Conservation (phyloP, 2,113 vertebrate species). For the Orcinus orca region DNA sequence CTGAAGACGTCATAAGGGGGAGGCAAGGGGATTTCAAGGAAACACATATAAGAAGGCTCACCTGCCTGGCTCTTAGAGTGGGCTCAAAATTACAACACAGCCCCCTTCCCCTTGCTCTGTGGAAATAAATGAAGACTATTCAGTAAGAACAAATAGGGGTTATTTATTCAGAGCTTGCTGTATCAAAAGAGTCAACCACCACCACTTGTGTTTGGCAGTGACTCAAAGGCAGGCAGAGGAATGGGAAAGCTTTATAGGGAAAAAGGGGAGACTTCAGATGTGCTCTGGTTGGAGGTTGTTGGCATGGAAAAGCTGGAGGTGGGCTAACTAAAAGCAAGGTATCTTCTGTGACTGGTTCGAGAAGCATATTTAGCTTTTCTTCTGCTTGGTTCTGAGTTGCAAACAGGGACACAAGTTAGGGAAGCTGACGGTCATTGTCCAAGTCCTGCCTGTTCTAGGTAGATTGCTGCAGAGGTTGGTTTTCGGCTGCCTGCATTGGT, state of each 20-base stretch:
- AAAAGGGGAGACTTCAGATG: background rate
- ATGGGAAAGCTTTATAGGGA: background rate
- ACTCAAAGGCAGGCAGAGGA: background rate
- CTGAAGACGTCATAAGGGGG: background rate
- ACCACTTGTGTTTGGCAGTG: background rate
- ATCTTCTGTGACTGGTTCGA: background rate
- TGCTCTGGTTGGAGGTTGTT: background rate
- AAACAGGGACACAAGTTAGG: background rate
- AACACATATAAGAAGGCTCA: background rate
- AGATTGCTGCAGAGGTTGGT: background rate
- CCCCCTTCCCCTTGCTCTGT: accelerated
- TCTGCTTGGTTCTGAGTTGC: background rate
- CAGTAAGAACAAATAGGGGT: background rate
- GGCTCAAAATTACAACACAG: background rate
- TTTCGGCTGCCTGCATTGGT: background rate
- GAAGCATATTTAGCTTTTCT: background rate
- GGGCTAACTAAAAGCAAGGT: accelerated
- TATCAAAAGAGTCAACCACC: background rate
- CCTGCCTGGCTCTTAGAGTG: background rate
- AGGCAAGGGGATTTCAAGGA: background rate
- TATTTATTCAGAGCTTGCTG: background rate
- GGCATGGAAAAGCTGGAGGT: accelerated
- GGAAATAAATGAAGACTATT: background rate
- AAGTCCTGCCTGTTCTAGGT: background rate
- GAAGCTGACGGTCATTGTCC: background rate